Base-by-base conservation (phyloP, 2,113 vertebrate genomes). In the Solea solea region DNA sequence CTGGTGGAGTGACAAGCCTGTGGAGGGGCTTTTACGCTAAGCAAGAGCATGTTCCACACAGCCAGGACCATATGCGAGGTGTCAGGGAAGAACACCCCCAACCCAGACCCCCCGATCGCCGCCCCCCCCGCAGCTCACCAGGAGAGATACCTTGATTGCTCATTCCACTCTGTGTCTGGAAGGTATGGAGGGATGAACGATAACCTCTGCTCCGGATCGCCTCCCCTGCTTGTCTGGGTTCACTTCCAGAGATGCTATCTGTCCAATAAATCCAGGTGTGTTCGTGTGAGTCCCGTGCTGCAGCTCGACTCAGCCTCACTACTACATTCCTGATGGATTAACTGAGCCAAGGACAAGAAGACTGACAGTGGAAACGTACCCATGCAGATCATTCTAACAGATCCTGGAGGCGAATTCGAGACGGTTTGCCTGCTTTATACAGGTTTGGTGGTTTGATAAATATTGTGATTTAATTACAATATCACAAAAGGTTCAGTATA, bases 1-100 rank as follows among this genome's bases (percentile, higher is more conserved):
- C 73, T 14, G 78, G 74, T 49, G 80, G 87, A 90, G 88, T 89
- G 90, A 76, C 7, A 45, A 85, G 64, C 56, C 77, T 52, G 80
- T 81, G 45, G 44, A 61, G 74, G 44, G 75, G 58, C 55, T 74
- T 82, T 77, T 72, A 85, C 71, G 42, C 64, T 51, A 50, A 65
- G 73, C 82, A 82, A 82, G 49, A 77, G 71, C 72, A 41, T 49
- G 49, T 78, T 68, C 14, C 16, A 40, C 74, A 42, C 68, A 53
- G 72, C 0, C 45, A 70, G 61, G 73, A 66, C 83, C 78, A 40
- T 40, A 40, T 56, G 39, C n/a, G 34, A 16, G 56, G 40, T 42
- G 57, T 44, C 41, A 25, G n/a, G 6, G 57, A 16, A 15, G 56
- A 49, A 28, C 7, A 46, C 61, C 65, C 44, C n/a, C 21, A 21